A percentile compares a stretch with the other conserved stretches of the same genome.
Evolutionary conservation across 2,888 invertebrate genomes (phyloP).

Genomic region (Cactoblastis cactorum): DNA sequence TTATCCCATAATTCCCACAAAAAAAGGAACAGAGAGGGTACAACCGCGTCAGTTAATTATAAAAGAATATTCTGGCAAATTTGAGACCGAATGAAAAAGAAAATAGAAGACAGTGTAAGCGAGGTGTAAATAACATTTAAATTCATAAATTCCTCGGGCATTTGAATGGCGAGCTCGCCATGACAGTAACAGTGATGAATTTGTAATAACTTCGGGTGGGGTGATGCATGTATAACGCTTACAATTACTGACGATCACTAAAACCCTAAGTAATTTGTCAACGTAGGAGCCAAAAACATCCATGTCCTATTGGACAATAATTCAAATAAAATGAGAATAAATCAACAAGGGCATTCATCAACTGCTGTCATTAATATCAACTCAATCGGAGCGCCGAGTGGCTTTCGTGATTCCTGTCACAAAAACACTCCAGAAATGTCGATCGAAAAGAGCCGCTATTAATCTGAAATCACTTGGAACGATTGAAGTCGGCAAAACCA

Average conservation of each 20-base stretch:
- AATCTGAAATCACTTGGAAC: constrained; percentile 24
- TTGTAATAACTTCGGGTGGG: too few species aligned
- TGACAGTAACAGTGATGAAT: too few species aligned
- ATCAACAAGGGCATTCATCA: neutral
- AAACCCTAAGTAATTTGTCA: neutral
- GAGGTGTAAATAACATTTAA: too few species aligned
- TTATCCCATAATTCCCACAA: too few species aligned
- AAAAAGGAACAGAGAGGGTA: too few species aligned
- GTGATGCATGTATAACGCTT: too few species aligned
- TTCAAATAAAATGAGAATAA: neutral
- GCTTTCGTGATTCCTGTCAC: constrained; percentile 1
- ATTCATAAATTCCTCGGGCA: too few species aligned
- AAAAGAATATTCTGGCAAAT: too few species aligned
- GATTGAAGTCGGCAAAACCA: constrained; percentile 20
- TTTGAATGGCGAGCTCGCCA: too few species aligned
- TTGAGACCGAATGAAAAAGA: too few species aligned
- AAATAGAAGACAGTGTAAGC: too few species aligned
- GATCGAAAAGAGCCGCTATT: constrained; percentile 31
- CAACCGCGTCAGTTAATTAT: too few species aligned
- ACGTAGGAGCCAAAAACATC: neutral
- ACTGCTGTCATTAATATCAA: constrained; percentile 1
- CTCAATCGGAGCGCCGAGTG: neutral
- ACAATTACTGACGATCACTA: neutral
- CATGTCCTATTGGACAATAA: neutral
- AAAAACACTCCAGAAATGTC: constrained; percentile 8